These are phyloP conservation scores for Aleiodes sp. DNA, from an alignment of 1,140 invertebrate genomes.

Conservation along the genomic window DNA sequence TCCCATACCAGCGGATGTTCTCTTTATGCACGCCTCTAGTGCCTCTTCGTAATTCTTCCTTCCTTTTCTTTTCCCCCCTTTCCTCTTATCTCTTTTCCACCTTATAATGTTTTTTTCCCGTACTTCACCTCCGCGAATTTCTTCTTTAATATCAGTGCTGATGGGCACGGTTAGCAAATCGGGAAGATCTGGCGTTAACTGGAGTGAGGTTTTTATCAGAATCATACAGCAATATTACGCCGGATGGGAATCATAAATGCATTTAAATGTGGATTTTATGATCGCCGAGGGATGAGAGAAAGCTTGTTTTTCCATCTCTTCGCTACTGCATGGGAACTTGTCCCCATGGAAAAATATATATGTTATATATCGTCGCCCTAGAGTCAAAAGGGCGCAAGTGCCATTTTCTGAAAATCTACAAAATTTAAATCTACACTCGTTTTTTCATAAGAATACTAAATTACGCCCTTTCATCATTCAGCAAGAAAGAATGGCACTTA, in stretches of 20 bases:
- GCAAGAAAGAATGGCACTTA: too few species aligned
- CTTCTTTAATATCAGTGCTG: not conserved
- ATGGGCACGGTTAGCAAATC: not conserved
- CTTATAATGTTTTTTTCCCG: not conserved
- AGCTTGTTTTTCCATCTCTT: too few species aligned
- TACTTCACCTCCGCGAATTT: not conserved
- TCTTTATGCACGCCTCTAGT: slow-evolving; percentile 28
- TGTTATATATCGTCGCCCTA: too few species aligned
- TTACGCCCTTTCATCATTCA: too few species aligned
- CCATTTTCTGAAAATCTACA: too few species aligned
- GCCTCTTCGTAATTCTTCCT: not conserved
- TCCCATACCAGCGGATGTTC: slow-evolving; percentile 29
- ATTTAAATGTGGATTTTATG: too few species aligned
- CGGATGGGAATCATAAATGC: not conserved
- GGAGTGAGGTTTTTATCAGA: not conserved
- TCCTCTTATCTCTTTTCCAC: not conserved
- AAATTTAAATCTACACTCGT: too few species aligned
- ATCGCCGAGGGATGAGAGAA: too few species aligned
- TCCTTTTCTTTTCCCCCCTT: not conserved
- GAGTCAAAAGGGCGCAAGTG: too few species aligned
- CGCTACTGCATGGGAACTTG: too few species aligned
- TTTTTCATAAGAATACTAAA: too few species aligned
- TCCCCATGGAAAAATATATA: too few species aligned
- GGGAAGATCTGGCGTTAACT: slow-evolving; percentile 5
- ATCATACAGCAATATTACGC: not conserved